A percentile compares a stretch with the other conserved stretches of the same genome.
Conservation (phyloP, 2,888 invertebrate genomes). For the Epinotia nisella region DNA sequence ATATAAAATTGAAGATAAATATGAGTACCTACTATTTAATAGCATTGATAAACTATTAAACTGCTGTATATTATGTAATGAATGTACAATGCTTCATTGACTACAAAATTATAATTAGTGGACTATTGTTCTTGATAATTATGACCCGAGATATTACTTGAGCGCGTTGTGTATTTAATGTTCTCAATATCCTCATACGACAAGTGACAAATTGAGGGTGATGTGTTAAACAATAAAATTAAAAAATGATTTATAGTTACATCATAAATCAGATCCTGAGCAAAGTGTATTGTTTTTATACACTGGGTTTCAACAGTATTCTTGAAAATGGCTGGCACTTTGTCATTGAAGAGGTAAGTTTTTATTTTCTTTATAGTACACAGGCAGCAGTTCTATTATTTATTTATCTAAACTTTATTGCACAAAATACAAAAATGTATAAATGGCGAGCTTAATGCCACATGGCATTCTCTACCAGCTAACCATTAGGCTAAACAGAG, state of each 20-base stretch:
- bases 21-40: neutral
- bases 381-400: too few relatives aligned
- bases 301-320: slow-evolving; percentile 25
- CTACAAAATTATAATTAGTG: neutral
- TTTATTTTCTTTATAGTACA: neutral
- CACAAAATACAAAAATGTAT: too few relatives aligned
- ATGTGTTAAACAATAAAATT: neutral
- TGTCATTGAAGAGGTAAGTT: slow-evolving; percentile 31
- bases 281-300: slow-evolving; percentile 33
- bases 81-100: neutral
- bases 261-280: slow-evolving; percentile 18
- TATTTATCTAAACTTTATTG: too few relatives aligned
- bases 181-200: too few relatives aligned
- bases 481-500: too few relatives aligned
- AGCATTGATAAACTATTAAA: neutral
- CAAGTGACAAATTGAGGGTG: neutral
- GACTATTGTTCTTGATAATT: neutral
- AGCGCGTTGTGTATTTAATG: too few relatives aligned
- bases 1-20: neutral
- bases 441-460: too few relatives aligned
- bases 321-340: slow-evolving; percentile 34
- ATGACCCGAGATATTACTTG: neutral
- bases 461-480: too few relatives aligned
- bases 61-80: neutral
- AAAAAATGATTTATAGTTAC: slow-evolving; percentile 13